Evolutionary conservation across 2,113 vertebrate species (phyloP).

Genomic region (Eretmochelys imbricata): DNA sequence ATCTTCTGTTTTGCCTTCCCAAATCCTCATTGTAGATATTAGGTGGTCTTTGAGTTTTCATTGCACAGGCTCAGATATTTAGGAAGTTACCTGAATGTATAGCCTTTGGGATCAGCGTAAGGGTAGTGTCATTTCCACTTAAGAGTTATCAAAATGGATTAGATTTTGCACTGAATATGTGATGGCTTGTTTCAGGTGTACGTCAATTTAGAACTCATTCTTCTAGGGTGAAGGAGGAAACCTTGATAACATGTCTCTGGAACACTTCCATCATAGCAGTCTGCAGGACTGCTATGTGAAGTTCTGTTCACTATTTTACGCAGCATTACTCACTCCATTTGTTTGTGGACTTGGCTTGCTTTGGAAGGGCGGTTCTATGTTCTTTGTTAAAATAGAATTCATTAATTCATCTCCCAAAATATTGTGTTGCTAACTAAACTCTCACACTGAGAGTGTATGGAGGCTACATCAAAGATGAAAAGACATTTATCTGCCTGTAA

Average conservation of each 20-base stretch:
- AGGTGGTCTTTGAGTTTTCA: neutral
- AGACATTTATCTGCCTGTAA: neutral
- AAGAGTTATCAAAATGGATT: neutral
- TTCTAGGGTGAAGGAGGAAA: neutral
- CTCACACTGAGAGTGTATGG: neutral
- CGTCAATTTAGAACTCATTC: neutral
- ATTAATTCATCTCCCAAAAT: neutral
- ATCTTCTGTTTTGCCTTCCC: too few species aligned
- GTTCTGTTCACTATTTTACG: neutral
- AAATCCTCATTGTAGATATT: neutral
- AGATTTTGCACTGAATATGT: neutral
- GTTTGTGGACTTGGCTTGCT: neutral
- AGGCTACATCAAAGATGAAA: neutral
- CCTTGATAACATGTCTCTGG: neutral
- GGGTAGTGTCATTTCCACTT: neutral
- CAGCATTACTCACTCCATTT: neutral
- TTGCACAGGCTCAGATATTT: neutral
- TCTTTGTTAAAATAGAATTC: neutral
- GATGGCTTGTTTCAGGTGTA: neutral
- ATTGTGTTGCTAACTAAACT: fast-evolving
- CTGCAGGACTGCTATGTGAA: neutral
- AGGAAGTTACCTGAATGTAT: neutral
- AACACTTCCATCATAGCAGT: neutral
- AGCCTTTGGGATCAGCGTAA: neutral
- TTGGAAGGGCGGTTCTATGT: neutral